phyloP scores from a whole-genome alignment of 2,113 vertebrate species.

The Motacilla tschutschensis region DNA sequence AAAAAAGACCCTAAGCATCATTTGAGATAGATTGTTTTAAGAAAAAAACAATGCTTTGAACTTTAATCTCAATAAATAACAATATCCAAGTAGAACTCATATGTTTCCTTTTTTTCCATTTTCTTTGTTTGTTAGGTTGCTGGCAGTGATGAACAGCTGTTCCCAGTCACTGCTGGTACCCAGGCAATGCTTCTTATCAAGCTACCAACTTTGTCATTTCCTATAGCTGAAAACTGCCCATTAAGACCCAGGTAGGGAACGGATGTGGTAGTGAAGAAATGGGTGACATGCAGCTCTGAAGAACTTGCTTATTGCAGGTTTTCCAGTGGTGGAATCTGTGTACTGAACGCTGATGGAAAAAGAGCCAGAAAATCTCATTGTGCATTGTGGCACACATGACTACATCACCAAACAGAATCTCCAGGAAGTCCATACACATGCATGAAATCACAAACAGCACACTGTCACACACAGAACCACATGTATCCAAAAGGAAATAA shows the following conservation, averaged over 20 bases:
- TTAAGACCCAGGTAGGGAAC: neutral
- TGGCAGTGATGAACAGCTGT: neutral
- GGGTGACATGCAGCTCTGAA: neutral
- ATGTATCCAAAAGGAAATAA: neutral
- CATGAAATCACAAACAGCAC: neutral
- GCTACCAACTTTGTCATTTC: neutral
- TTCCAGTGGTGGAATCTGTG: constrained; percentile 60
- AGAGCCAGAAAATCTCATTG: constrained; percentile 44
- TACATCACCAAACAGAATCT: neutral
- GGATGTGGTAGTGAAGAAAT: neutral
- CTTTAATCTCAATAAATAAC: neutral
- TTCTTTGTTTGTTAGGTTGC: neutral
- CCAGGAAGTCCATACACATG: neutral
- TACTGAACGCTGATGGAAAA: constrained; percentile 45
- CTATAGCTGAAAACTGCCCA: neutral
- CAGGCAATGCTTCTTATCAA: neutral
- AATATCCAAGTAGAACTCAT: neutral
- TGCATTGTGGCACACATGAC: neutral
- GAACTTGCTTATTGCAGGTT: constrained; percentile 67
- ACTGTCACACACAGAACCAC: neutral
- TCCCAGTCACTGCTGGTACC: neutral
- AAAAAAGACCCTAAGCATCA: neutral
- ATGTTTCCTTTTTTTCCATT: neutral
- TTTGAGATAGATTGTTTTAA: neutral
- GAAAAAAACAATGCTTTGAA: neutral